A percentile compares a stretch with the other conserved stretches of the same genome.
Conservation (phyloP, 1,140 invertebrate genomes). For the Aphis gossypii region DNA sequence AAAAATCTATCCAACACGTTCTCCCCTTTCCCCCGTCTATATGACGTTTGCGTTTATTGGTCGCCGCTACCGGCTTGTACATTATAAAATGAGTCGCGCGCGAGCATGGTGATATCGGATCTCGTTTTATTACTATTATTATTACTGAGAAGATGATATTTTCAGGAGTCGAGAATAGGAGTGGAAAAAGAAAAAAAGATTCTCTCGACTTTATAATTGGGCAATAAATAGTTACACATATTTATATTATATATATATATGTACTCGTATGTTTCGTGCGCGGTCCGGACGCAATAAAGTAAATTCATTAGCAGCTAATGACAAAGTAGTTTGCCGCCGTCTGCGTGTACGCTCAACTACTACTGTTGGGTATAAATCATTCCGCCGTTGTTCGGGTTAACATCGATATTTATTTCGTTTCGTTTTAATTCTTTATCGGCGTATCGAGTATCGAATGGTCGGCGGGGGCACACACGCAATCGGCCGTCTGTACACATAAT, state of each 20-base stretch:
- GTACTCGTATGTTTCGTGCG: neutral
- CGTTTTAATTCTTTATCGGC: constrained; percentile 31
- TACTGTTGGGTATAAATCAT: constrained; percentile 50
- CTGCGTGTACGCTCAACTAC: neutral
- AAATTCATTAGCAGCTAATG: constrained; percentile 58
- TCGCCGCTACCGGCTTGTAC: neutral
- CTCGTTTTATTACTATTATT: constrained; percentile 27
- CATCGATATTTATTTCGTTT: constrained; percentile 52
- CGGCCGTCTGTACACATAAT: neutral
- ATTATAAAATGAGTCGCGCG: neutral
- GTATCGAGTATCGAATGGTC: constrained; percentile 19
- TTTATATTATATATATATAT: neutral
- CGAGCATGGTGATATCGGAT: constrained; percentile 10
- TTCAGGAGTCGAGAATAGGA: neutral
- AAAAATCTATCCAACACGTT: too few relatives aligned
- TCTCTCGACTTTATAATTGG: constrained; percentile 33
- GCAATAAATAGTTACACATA: constrained; percentile 53
- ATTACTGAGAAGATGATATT: constrained; percentile 33
- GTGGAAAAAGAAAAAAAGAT: neutral
- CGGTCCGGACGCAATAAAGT: constrained; percentile 57
- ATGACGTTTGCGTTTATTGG: neutral
- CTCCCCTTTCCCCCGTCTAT: neutral
- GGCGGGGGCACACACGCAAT: neutral
- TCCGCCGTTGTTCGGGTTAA: constrained; percentile 35
- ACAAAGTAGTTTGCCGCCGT: constrained; percentile 57